Evolutionary conservation across 1,140 invertebrate genomes (phyloP).

Genomic region (Papilio xuthus): DNA sequence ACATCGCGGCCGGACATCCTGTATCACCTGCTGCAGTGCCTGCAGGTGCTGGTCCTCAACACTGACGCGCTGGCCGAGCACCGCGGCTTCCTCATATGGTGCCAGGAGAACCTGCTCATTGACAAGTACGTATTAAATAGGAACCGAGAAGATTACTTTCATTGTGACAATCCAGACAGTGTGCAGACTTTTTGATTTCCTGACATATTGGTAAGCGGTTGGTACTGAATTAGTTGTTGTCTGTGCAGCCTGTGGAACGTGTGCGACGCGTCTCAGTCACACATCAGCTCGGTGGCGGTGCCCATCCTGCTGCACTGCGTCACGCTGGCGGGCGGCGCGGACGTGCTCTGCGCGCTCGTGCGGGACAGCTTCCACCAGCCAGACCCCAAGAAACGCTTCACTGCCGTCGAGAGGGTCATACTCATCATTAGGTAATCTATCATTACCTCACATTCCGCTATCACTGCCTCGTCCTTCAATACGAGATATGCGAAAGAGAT

Average conservation of each 20-base stretch:
- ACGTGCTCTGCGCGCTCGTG: conserved; percentile 97
- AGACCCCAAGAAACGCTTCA: conserved; percentile 95
- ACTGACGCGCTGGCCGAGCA: conserved; percentile 97
- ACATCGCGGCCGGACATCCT: conserved; percentile 95
- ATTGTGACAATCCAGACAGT: neutral
- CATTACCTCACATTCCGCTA: too few relatives aligned
- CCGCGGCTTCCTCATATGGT: conserved; percentile 98
- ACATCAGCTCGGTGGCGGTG: conserved; percentile 94
- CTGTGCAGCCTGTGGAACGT: conserved; percentile 93
- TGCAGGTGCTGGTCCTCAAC: conserved; percentile 96
- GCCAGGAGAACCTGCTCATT: conserved; percentile 97
- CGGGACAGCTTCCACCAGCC: conserved; percentile 95
- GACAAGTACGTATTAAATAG: conserved; percentile 87
- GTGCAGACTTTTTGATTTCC: neutral
- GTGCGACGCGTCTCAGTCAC: conserved; percentile 95
- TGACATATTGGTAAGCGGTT: neutral
- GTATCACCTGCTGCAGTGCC: conserved; percentile 95
- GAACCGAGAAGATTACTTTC: neutral
- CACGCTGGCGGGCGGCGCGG: conserved; percentile 94
- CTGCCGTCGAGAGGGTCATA: conserved; percentile 96
- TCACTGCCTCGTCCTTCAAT: too few relatives aligned
- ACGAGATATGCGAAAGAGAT: too few relatives aligned
- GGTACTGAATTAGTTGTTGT: too few relatives aligned
- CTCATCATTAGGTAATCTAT: conserved; percentile 89
- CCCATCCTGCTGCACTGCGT: conserved; percentile 97